Evolutionary conservation across 2,113 vertebrate genomes (phyloP).

Genomic region (sheep (Ovis aries)): ARS-UI_Ramb_v3.0 NC_056060.1:32411001-32411500

Average conservation of each 20-base stretch:
- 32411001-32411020: not conserved
- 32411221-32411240: not conserved
- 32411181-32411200: not conserved
- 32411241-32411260: not conserved
- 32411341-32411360: not conserved
- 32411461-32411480: not conserved
- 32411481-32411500: not conserved
- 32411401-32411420: not conserved
- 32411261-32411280: not conserved
- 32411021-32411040: not conserved
- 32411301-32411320: slow-evolving; percentile 4
- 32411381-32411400: not conserved
- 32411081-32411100: not conserved
- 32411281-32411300: not conserved
- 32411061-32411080: not conserved
- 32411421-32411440: not conserved
- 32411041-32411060: not conserved
- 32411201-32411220: not conserved
- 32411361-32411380: not conserved
- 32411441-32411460: not conserved
- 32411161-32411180: not conserved
- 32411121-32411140: not conserved
- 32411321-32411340: not conserved
- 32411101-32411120: not conserved
- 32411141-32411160: not conserved